Evolutionary conservation across 1,140 invertebrate genomes (phyloP), one percentile per base, ranked within the genome.

Genomic region (Drosophila rhopaloa): DNA sequence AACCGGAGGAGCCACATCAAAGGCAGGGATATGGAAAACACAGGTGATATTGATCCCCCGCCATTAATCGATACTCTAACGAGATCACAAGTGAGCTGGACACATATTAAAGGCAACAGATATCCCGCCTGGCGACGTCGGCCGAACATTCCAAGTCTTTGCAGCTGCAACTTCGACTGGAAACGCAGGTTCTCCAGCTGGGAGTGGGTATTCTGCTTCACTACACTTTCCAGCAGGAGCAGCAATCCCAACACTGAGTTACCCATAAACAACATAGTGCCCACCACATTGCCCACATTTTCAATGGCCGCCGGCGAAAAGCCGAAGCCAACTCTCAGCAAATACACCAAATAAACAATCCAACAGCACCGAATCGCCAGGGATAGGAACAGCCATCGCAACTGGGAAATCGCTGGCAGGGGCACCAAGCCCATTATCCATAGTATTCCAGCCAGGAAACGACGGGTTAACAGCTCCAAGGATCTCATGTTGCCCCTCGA

Each of bases 81-180:
- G 0, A 71, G 9, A 13, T 88, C 83, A 5, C 59, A 55, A 10
- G 11, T 32, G 0, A 83, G 9, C 10, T 83, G 76, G 0, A 27
- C 16, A 10, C n/a, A 66, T 0, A 88, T 63, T 0, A 88, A 11
- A 0, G 68, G 5, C 27, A 79, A 8, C 0, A 89, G 53, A 4
- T 61, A 55, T 11, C 4, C 6, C 0, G 72, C 56, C 0, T 61
- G 63, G 1, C 56, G 62, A 4, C 75, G 53, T 10, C 47, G 24
- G 0, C 75, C 61, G 0, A 67, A 61, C 75, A 82, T 88, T 4
- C 84, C 76, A 6, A 88, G 41, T 1, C 83, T 60, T n/a, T 83
- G 84, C 7, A 88, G 60, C 37, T 83, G 66, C n/a, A 88, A 16
- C 16, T 79, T 55, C 10, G 72, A 54, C 13, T 76, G 83, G 14